Percentiles rank a stretch among this genome's conserved stretches.
phyloP scores from a whole-genome alignment of 2,797 vertebrate species.

The Setipinna tenuifilis region DNA sequence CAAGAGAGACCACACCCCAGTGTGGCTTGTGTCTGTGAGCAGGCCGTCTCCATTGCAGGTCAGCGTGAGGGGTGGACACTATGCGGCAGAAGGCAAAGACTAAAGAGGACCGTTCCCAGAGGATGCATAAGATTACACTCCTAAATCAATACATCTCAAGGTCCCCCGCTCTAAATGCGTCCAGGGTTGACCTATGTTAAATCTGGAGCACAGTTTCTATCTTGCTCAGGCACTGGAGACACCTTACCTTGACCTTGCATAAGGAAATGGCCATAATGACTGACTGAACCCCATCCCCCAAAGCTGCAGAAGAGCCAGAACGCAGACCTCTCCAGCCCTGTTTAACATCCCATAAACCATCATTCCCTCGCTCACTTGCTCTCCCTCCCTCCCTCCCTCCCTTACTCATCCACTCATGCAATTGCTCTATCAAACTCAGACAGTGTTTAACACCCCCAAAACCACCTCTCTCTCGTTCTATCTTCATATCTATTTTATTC shows the following conservation, averaged over 20 bases:
- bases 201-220: slow-evolving; percentile 51
- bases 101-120: slow-evolving; percentile 37
- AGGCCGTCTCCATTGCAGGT: background rate
- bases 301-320: slow-evolving; percentile 32
- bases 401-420: background rate
- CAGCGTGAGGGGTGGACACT: background rate
- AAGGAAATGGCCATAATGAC: background rate
- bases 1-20: too few species aligned
- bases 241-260: slow-evolving; percentile 8
- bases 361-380: background rate
- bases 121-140: slow-evolving; percentile 64
- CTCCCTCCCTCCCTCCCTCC: background rate
- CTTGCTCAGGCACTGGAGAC: background rate
- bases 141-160: slow-evolving; percentile 68
- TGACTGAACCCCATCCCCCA: background rate
- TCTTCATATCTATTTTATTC: background rate
- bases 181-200: slow-evolving; percentile 53
- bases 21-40: background rate
- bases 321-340: slow-evolving; percentile 3
- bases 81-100: background rate
- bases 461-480: background rate
- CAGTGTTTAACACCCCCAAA: background rate
- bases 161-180: slow-evolving; percentile 63
- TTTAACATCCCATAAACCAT: slow-evolving; percentile 3
- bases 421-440: background rate